These are phyloP conservation scores for Periplaneta americana DNA, from an alignment of 1,140 invertebrate genomes.

Conservation along the genomic window DNA sequence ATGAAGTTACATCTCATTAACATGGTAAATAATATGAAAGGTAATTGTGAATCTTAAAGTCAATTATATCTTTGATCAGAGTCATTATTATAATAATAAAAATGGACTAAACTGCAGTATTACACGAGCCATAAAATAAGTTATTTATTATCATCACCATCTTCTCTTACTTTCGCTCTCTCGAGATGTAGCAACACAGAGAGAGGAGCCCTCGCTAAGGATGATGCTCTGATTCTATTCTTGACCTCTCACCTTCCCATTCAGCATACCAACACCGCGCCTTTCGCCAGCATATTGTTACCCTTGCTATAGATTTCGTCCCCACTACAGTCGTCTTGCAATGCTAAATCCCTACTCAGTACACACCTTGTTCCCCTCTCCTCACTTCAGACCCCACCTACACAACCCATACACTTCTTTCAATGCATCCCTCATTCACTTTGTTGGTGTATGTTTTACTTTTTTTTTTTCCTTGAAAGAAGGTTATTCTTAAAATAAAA, in stretches of 20 bases:
- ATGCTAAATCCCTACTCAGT: not conserved
- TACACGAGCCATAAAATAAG: not conserved
- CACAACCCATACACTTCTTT: not conserved
- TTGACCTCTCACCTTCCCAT: not conserved
- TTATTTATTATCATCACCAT: not conserved
- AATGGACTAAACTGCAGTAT: not conserved
- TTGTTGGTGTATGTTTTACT: too few species aligned
- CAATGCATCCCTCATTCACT: not conserved
- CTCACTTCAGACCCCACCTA: not conserved
- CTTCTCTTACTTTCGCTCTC: not conserved
- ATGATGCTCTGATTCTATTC: conserved; percentile 7
- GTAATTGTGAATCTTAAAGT: too few species aligned
- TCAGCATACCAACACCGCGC: not conserved
- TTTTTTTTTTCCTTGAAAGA: not conserved
- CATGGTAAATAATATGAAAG: too few species aligned
- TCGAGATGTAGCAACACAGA: not conserved
- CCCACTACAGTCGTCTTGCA: not conserved
- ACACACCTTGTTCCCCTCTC: not conserved
- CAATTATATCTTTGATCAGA: too few species aligned
- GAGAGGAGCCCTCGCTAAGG: not conserved
- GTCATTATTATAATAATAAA: not conserved
- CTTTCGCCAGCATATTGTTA: not conserved
- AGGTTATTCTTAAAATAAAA: not conserved
- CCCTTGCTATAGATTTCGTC: not conserved
- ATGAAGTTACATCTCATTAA: too few species aligned